Percentiles rank a stretch among this genome's conserved stretches.
Evolutionary conservation across 2,797 vertebrate genomes (phyloP).

Genomic region (Spondyliosoma cantharus): DNA sequence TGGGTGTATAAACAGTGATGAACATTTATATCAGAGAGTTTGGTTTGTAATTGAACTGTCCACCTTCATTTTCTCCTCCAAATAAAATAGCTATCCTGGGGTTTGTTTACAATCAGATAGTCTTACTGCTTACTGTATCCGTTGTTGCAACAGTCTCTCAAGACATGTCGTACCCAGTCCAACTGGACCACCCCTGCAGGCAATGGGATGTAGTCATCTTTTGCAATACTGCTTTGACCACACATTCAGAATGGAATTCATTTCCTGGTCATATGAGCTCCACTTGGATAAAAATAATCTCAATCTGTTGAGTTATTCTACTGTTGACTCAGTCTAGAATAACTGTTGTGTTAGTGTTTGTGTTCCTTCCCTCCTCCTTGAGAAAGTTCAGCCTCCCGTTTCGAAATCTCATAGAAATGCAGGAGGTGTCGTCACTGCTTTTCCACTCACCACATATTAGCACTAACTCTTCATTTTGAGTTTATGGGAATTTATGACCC

Average conservation of each 20-base stretch:
- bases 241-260: constrained; percentile 35
- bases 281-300: constrained; percentile 20
- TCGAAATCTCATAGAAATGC: constrained; percentile 51
- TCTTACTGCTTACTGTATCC: neutral
- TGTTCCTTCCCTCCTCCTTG: neutral
- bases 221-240: constrained; percentile 24
- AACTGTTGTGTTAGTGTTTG: constrained; percentile 14
- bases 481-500: constrained; percentile 64
- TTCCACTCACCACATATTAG: constrained; percentile 54
- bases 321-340: constrained; percentile 54
- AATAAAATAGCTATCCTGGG: neutral
- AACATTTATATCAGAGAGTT: neutral
- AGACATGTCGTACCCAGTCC: neutral
- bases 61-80: neutral
- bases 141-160: neutral
- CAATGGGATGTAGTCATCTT: constrained; percentile 2
- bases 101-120: neutral
- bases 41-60: neutral
- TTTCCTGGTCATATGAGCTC: constrained; percentile 38
- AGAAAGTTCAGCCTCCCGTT: constrained; percentile 24
- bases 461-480: constrained; percentile 52
- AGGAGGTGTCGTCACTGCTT: constrained; percentile 29
- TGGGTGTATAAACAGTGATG: neutral
- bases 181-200: neutral
- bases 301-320: neutral